Conservation (phyloP, 2,113 vertebrate species). For the Coregonus clupeaformis region DNA sequence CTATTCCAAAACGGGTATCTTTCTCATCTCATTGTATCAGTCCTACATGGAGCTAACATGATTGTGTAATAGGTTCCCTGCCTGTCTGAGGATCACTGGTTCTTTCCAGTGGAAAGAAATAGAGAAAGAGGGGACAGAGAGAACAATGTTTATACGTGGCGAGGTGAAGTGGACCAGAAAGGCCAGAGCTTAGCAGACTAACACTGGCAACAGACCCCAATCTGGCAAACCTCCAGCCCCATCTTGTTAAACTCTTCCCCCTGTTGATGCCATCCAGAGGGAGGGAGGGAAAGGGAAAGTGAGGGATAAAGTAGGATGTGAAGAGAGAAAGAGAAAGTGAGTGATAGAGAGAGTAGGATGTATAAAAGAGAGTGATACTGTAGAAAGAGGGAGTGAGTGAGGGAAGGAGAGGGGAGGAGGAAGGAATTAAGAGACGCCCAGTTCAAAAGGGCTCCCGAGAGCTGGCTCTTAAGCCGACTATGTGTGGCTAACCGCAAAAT, state of each 20-base stretch:
- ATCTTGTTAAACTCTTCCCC: constrained; percentile 68
- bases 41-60: too few relatives aligned
- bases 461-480: constrained; percentile 49
- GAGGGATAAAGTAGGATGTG: background rate
- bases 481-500: constrained; percentile 58
- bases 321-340: too few relatives aligned
- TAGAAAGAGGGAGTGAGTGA: background rate
- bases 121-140: constrained; percentile 35
- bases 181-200: constrained; percentile 52
- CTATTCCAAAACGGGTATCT: too few relatives aligned
- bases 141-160: constrained; percentile 60
- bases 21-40: too few relatives aligned
- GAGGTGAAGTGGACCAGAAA: constrained; percentile 57
- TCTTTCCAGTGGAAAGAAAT: constrained; percentile 36
- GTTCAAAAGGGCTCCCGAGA: constrained; percentile 56
- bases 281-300: constrained; percentile 14
- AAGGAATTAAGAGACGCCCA: constrained; percentile 43
- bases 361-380: background rate
- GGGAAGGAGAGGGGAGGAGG: constrained; percentile 25
- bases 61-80: too few relatives aligned
- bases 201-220: constrained; percentile 52
- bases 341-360: background rate
- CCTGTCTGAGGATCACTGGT: background rate
- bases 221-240: constrained; percentile 64
- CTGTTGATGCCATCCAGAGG: constrained; percentile 54